Evolutionary conservation across 2,113 vertebrate genomes (phyloP).

Genomic region (Gallinago jamesoni): DNA sequence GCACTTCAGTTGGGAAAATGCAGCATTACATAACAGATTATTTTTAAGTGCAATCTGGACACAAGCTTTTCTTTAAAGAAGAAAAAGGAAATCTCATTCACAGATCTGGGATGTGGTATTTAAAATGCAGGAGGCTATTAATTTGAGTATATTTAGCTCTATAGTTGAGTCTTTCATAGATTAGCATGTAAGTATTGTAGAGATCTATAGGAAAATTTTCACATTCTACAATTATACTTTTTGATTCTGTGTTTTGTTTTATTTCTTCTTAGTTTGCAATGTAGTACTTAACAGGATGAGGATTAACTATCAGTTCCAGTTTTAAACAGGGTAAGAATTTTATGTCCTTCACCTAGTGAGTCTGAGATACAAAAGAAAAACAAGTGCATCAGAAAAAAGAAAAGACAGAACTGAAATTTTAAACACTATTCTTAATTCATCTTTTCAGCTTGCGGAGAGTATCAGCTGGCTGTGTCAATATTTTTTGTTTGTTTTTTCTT

Average conservation of each 20-base stretch:
- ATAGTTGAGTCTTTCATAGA: not conserved
- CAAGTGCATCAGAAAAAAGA: not conserved
- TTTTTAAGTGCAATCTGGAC: not conserved
- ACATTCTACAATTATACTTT: not conserved
- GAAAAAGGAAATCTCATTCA: not conserved
- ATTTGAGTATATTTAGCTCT: not conserved
- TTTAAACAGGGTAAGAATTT: not conserved
- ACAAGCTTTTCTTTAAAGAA: not conserved
- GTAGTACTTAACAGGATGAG: not conserved
- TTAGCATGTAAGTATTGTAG: fast-evolving
- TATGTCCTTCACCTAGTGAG: not conserved
- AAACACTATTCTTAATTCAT: conserved; percentile 8
- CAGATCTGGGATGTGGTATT: not conserved
- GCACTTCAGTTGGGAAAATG: not conserved
- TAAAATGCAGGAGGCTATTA: not conserved
- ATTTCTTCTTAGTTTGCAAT: not conserved
- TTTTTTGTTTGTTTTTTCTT: not conserved
- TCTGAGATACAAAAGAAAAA: not conserved
- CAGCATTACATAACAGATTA: not conserved
- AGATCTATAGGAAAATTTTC: not conserved
- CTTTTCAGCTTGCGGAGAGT: not conserved
- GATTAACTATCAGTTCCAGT: not conserved
- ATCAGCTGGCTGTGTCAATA: conserved; percentile 2
- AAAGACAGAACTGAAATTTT: not conserved
- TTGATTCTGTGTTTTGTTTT: not conserved